Conservation (phyloP, 2,113 vertebrate species). For the Lampris megalopsis region DNA sequence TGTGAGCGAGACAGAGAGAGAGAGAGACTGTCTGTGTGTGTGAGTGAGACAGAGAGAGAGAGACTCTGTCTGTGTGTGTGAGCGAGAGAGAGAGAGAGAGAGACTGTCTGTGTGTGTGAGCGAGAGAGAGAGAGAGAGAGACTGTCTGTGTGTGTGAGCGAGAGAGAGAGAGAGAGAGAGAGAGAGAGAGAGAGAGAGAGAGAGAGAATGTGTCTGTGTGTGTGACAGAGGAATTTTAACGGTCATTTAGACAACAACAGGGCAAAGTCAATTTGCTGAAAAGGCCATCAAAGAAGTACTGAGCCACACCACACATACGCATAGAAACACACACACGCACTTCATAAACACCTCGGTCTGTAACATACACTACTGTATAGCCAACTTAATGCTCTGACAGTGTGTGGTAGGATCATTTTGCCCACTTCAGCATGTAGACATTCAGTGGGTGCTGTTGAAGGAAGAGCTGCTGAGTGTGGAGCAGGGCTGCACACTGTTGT, state of each 20-base stretch:
- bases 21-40: too few relatives aligned
- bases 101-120: too few relatives aligned
- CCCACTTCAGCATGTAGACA: slow-evolving; percentile 38
- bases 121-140: too few relatives aligned
- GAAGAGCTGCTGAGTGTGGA: slow-evolving; percentile 45
- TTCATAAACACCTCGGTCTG: slow-evolving; percentile 60
- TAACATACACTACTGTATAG: slow-evolving; percentile 12
- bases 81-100: too few relatives aligned
- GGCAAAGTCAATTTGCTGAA: slow-evolving; percentile 33
- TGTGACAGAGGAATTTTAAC: slow-evolving; percentile 42
- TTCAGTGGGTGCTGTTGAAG: slow-evolving; percentile 24
- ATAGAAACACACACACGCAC: slow-evolving; percentile 13
- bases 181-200: too few relatives aligned
- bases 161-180: too few relatives aligned
- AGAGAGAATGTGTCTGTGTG: not conserved
- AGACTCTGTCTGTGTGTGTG: too few relatives aligned
- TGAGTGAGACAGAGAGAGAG: too few relatives aligned
- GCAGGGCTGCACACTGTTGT: slow-evolving; percentile 14
- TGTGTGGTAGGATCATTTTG: slow-evolving; percentile 56
- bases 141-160: too few relatives aligned
- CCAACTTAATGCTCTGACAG: slow-evolving; percentile 27
- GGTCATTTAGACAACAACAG: slow-evolving; percentile 32
- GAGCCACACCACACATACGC: slow-evolving; percentile 13
- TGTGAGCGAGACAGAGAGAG: too few relatives aligned
- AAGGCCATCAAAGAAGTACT: slow-evolving; percentile 13